Conservation (phyloP, 2,797 vertebrate species). For the Benthosema pterotum region DNA sequence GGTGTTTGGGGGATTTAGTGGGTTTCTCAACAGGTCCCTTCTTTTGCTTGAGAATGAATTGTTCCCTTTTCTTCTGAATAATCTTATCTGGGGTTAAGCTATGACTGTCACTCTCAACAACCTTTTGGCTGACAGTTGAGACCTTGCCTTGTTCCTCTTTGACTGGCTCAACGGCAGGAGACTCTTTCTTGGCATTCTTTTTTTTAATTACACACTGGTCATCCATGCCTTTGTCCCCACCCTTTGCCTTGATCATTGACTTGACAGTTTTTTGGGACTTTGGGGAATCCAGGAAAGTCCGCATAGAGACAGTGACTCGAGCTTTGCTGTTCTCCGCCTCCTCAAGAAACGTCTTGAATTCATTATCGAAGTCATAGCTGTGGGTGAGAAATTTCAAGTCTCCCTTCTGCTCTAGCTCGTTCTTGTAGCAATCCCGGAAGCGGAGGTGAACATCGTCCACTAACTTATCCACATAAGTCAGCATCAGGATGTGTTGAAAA, state of each 20-base stretch:
- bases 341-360: conserved; percentile 87
- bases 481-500: conserved; percentile 96
- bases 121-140: conserved; percentile 57
- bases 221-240: conserved; percentile 88
- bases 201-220: conserved; percentile 91
- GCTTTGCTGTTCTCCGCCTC: conserved; percentile 89
- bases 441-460: conserved; percentile 95
- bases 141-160: conserved; percentile 71
- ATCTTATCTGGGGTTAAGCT: conserved; percentile 87
- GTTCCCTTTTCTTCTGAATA: conserved; percentile 87
- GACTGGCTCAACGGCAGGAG: conserved; percentile 35
- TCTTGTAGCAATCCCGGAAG: conserved; percentile 97
- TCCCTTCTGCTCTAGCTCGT: conserved; percentile 91
- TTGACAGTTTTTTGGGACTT: conserved; percentile 98
- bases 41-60: conserved; percentile 88
- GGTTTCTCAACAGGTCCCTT: conserved; percentile 69
- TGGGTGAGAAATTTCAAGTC: conserved; percentile 87
- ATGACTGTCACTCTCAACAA: conserved; percentile 80
- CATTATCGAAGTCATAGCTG: conserved; percentile 90
- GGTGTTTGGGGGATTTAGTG: conserved; percentile 87
- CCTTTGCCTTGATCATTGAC: conserved; percentile 93
- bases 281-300: conserved; percentile 88
- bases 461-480: conserved; percentile 97
- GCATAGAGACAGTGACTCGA: conserved; percentile 85
- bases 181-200: conserved; percentile 90